Evolutionary conservation across 2,113 vertebrate species (phyloP).

Genomic region (Callopanchax toddi): DNA sequence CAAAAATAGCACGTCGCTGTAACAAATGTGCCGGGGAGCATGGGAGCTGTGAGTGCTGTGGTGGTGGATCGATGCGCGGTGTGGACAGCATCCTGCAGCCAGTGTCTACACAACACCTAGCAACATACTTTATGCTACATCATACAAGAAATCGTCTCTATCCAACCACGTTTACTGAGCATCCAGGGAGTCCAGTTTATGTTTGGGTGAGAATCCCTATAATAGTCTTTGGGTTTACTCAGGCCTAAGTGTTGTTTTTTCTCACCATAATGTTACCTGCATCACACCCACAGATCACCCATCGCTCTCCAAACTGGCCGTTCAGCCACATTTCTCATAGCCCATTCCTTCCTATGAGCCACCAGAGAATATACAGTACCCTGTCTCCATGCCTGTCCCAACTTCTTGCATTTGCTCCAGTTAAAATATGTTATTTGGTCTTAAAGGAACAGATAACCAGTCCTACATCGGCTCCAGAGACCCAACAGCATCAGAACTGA

Average conservation of each 20-base stretch:
- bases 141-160: background rate
- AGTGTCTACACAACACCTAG: slow-evolving; percentile 32
- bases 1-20: slow-evolving; percentile 80
- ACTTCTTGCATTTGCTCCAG: slow-evolving; percentile 43
- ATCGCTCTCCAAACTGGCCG: slow-evolving; percentile 54
- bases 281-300: slow-evolving; percentile 75
- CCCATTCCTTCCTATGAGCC: slow-evolving; percentile 41
- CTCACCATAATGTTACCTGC: slow-evolving; percentile 78
- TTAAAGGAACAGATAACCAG: slow-evolving; percentile 37
- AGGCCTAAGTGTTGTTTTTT: slow-evolving; percentile 80
- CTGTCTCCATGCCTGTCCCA: slow-evolving; percentile 16
- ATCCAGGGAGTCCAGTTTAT: slow-evolving; percentile 56
- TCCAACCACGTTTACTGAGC: background rate
- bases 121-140: slow-evolving; percentile 35
- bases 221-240: slow-evolving; percentile 74
- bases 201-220: slow-evolving; percentile 72
- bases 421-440: slow-evolving; percentile 41
- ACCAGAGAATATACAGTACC: slow-evolving; percentile 22
- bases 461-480: slow-evolving; percentile 57
- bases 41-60: slow-evolving; percentile 70
- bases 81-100: slow-evolving; percentile 52
- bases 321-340: slow-evolving; percentile 43
- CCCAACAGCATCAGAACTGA: slow-evolving; percentile 53
- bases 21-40: slow-evolving; percentile 70
- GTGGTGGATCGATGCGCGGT: slow-evolving; percentile 65